These are phyloP conservation scores for Alcis repandata DNA, from an alignment of 2,888 invertebrate genomes.

Conservation along the genomic window DNA sequence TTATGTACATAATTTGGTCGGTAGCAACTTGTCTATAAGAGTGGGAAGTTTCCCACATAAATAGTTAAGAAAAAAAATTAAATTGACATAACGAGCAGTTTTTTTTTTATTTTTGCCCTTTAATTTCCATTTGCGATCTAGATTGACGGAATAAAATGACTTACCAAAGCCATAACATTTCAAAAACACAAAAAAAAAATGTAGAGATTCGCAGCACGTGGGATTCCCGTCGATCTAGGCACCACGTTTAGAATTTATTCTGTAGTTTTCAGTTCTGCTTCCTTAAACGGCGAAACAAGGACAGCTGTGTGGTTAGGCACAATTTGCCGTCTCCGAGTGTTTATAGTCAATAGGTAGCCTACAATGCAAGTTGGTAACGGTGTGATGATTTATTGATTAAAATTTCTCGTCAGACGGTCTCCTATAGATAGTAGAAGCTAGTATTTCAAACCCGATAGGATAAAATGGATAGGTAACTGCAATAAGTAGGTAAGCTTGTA, in stretches of 20 bases:
- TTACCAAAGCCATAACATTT: too few relatives aligned
- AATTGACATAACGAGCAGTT: too few relatives aligned
- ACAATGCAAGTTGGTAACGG: constrained; percentile 47
- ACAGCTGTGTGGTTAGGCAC: constrained; percentile 33
- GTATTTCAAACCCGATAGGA: neutral
- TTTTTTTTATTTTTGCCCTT: too few relatives aligned
- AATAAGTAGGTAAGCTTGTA: neutral
- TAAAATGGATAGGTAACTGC: neutral
- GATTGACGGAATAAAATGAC: too few relatives aligned
- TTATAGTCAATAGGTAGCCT: constrained; percentile 38
- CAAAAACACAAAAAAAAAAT: neutral
- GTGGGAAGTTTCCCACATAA: too few relatives aligned
- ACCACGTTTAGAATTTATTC: constrained; percentile 12
- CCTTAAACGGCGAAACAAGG: constrained; percentile 43
- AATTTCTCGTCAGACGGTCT: constrained; percentile 9
- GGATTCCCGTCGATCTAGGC: neutral
- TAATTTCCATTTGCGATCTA: too few relatives aligned
- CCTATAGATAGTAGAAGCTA: neutral
- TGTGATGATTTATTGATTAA: constrained; percentile 30
- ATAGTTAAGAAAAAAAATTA: too few relatives aligned
- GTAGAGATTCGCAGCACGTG: too few relatives aligned
- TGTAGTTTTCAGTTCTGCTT: constrained; percentile 43
- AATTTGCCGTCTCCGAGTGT: constrained; percentile 23
- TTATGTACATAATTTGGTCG: too few relatives aligned
- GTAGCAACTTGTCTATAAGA: too few relatives aligned